phyloP scores from a whole-genome alignment of 2,888 invertebrate species.

The Cephus pygmeus region DNA sequence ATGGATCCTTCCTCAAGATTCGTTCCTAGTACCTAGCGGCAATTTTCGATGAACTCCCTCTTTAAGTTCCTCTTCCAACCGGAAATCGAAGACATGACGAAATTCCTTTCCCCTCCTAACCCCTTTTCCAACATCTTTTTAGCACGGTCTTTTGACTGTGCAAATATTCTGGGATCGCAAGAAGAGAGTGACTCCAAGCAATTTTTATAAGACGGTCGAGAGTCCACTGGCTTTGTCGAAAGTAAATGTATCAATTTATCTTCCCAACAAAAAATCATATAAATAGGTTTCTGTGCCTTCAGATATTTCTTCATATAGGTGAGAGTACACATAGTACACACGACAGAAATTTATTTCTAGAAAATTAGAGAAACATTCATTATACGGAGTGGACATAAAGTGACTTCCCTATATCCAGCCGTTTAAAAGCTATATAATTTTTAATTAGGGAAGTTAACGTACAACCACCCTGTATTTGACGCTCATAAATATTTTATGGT shows the following conservation, averaged over 20 bases:
- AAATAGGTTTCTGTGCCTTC: neutral
- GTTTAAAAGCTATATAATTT: too few relatives aligned
- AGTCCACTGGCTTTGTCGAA: neutral
- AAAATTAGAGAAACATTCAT: neutral
- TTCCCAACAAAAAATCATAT: neutral
- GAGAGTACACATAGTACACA: neutral
- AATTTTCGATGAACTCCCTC: neutral
- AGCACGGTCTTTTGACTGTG: neutral
- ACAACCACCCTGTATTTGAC: neutral
- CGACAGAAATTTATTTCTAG: neutral
- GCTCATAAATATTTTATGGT: neutral
- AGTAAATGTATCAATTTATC: neutral
- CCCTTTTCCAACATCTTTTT: neutral
- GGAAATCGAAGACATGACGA: neutral
- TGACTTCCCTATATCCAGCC: neutral
- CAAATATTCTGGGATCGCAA: neutral
- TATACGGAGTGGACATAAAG: neutral
- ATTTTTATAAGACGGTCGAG: neutral
- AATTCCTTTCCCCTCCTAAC: neutral
- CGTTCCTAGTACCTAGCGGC: neutral
- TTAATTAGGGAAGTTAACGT: too few relatives aligned
- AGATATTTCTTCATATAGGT: neutral
- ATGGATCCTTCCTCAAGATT: neutral
- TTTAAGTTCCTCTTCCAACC: neutral
- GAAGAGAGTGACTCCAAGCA: neutral